phyloP scores from a whole-genome alignment of 2,888 invertebrate genomes.

The Dasypolia templi region DNA sequence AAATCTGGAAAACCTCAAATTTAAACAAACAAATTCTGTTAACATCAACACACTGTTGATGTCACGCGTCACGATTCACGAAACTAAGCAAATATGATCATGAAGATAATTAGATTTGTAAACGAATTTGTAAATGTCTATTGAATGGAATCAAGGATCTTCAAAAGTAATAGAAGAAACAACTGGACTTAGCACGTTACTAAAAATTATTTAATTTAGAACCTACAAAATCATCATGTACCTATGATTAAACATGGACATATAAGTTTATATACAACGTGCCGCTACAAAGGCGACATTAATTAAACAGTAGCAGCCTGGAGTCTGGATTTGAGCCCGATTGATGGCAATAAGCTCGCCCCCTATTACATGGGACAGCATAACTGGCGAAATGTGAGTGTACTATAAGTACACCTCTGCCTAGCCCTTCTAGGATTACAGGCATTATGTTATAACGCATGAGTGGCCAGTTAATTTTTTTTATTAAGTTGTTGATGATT shows the following conservation, averaged over 20 bases:
- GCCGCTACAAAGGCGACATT: too few relatives aligned
- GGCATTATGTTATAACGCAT: too few relatives aligned
- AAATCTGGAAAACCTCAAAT: conserved; percentile 6
- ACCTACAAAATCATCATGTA: neutral
- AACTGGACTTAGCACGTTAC: conserved; percentile 4
- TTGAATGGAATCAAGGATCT: conserved; percentile 5
- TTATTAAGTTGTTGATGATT: too few relatives aligned
- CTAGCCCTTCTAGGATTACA: too few relatives aligned
- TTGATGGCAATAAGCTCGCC: too few relatives aligned
- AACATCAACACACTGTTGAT: conserved; percentile 29
- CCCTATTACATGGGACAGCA: too few relatives aligned
- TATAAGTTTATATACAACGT: neutral
- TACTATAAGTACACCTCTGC: too few relatives aligned
- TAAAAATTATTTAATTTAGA: neutral
- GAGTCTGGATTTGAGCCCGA: too few relatives aligned
- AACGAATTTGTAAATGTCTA: conserved; percentile 20
- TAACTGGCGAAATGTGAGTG: too few relatives aligned
- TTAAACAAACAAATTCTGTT: conserved; percentile 30
- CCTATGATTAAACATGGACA: neutral
- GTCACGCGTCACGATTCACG: conserved; percentile 22
- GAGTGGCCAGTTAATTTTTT: too few relatives aligned
- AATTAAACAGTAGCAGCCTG: too few relatives aligned
- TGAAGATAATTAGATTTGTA: conserved; percentile 23
- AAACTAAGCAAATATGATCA: conserved; percentile 40
- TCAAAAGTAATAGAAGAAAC: neutral